These are phyloP conservation scores for Pipistrellus pipistrellus DNA, from an alignment of 2,797 vertebrate species.

Conservation along the genomic window DNA sequence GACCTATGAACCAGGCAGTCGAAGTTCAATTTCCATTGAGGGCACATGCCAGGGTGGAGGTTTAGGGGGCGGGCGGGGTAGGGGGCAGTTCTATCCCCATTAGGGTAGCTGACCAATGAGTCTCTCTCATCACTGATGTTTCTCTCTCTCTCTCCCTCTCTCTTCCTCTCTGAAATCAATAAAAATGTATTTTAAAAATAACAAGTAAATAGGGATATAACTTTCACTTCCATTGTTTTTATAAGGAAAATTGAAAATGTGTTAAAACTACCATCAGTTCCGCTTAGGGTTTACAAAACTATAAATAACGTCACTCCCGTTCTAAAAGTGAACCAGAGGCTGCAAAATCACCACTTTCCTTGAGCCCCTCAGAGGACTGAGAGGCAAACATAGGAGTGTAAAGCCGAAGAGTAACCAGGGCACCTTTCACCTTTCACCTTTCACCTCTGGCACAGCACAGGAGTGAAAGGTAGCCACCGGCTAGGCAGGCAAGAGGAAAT, in stretches of 20 bases:
- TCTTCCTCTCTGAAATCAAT: too few relatives aligned
- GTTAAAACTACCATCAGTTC: constrained; percentile 44
- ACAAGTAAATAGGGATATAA: background rate
- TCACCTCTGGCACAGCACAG: background rate
- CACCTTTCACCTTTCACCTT: background rate
- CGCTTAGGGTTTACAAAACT: constrained; percentile 37
- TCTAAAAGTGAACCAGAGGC: constrained; percentile 31
- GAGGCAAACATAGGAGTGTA: background rate
- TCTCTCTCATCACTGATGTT: too few relatives aligned
- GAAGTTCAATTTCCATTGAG: too few relatives aligned
- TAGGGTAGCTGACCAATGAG: too few relatives aligned
- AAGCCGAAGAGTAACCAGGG: background rate
- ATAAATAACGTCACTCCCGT: constrained; percentile 14
- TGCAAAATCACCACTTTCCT: constrained; percentile 24
- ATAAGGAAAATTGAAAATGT: background rate
- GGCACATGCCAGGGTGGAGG: too few relatives aligned
- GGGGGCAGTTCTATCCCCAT: too few relatives aligned
- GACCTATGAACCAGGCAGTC: too few relatives aligned
- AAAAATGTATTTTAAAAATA: too few relatives aligned
- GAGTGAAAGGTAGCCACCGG: background rate
- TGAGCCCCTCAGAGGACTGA: background rate
- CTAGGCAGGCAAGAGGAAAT: background rate
- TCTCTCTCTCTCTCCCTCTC: too few relatives aligned
- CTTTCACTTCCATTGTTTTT: background rate
- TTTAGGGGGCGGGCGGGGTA: too few relatives aligned